Evolutionary conservation across 2,888 invertebrate species (phyloP).

Genomic region (Dicranocentrus wangi): DNA sequence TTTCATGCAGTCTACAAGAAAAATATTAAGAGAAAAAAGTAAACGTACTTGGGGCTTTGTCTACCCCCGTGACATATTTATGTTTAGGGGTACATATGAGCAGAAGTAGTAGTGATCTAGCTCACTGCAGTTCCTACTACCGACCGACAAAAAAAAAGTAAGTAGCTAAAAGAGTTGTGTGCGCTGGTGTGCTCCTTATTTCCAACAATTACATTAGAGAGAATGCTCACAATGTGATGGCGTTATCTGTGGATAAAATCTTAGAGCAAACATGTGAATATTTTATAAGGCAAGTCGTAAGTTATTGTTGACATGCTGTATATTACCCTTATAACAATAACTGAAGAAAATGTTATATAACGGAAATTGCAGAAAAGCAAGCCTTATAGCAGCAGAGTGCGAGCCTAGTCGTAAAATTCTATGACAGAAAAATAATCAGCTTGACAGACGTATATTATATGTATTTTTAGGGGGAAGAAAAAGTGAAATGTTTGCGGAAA

Average conservation of each 20-base stretch:
- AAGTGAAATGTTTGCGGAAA: slow-evolving; percentile 5
- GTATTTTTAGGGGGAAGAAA: too few species aligned
- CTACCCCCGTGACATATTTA: slow-evolving; percentile 29
- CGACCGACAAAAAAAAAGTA: slow-evolving; percentile 8
- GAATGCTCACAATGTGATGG: neutral
- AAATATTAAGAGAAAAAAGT: neutral
- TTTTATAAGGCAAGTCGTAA: slow-evolving; percentile 32
- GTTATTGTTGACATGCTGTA: slow-evolving; percentile 25
- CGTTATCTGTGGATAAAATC: slow-evolving; percentile 13
- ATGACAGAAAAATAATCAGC: slow-evolving; percentile 16
- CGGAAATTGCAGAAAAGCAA: neutral
- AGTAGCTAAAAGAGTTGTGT: slow-evolving; percentile 1
- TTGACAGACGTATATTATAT: too few species aligned
- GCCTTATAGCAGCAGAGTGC: neutral
- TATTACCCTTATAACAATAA: slow-evolving; percentile 10
- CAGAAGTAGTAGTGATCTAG: neutral
- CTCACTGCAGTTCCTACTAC: neutral
- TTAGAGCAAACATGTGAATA: slow-evolving; percentile 16
- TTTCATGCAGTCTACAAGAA: neutral
- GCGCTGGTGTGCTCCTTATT: slow-evolving; percentile 3
- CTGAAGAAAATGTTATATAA: neutral
- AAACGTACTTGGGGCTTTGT: slow-evolving; percentile 24
- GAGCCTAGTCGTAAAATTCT: slow-evolving; percentile 4
- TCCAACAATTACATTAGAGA: slow-evolving; percentile 3
- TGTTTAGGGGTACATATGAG: neutral